These are phyloP conservation scores for Syndactyla subalaris DNA, from an alignment of 2,797 vertebrate genomes.

Conservation along the genomic window DNA sequence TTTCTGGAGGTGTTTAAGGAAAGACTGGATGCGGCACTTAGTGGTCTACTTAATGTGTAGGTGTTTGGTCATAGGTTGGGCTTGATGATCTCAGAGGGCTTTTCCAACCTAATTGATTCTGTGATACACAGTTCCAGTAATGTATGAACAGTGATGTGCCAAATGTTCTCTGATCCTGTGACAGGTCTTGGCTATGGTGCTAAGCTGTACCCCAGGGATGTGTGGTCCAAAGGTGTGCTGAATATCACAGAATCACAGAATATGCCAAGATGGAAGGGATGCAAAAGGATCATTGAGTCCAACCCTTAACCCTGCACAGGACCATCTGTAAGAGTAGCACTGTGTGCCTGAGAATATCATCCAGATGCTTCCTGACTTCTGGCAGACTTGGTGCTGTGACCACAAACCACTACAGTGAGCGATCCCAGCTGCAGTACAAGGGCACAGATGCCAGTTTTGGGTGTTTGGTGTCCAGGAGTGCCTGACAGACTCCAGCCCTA, in stretches of 20 bases:
- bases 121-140: background rate
- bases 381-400: background rate
- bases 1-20: background rate
- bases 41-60: no score
- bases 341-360: background rate
- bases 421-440: background rate
- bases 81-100: background rate
- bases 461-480: background rate
- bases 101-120: background rate
- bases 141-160: background rate
- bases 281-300: background rate
- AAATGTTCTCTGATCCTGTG: no score
- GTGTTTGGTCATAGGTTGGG: no score
- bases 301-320: background rate
- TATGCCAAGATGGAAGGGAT: background rate
- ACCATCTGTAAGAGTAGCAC: background rate
- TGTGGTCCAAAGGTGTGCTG: background rate
- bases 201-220: background rate
- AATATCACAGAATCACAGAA: background rate
- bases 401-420: rapidly evolving
- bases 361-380: background rate
- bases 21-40: background rate
- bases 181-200: background rate
- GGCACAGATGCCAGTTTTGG: background rate
- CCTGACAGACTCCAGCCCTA: background rate